Conservation (phyloP, 2,888 invertebrate species). For the Drosophila fulvimacula region DNA sequence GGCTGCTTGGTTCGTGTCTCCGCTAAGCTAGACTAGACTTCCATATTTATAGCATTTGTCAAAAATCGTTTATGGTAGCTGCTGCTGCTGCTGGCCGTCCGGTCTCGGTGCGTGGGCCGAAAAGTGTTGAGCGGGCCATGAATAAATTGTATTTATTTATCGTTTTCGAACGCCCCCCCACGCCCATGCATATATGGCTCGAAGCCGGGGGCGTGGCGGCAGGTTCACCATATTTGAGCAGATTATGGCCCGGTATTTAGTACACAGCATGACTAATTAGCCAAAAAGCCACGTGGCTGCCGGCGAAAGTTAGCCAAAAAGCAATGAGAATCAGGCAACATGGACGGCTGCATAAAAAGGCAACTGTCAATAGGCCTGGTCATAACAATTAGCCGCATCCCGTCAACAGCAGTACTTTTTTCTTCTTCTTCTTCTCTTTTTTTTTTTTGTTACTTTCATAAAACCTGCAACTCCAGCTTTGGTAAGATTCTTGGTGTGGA, state of each 20-base stretch:
- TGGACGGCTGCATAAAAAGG: conserved; percentile 38
- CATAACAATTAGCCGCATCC: conserved; percentile 69
- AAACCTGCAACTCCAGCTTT: conserved; percentile 29
- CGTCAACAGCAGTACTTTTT: conserved; percentile 60
- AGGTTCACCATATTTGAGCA: conserved; percentile 57
- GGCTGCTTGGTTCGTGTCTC: conserved; percentile 54
- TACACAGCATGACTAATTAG: conserved; percentile 70
- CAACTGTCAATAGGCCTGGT: conserved; percentile 66
- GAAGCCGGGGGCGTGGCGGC: conserved; percentile 2
- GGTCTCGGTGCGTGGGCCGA: conserved; percentile 63
- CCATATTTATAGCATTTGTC: conserved; percentile 68
- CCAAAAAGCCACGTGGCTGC: conserved; percentile 52
- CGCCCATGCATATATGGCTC: conserved; percentile 15
- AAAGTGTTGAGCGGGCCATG: conserved; percentile 71
- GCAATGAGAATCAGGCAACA: neutral
- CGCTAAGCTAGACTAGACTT: conserved; percentile 20
- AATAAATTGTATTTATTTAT: conserved; percentile 77
- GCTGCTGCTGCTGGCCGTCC: conserved; percentile 5
- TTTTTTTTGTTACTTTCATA: conserved; percentile 5
- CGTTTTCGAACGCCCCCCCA: conserved; percentile 60
- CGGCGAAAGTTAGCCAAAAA: conserved; percentile 43
- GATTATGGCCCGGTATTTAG: conserved; percentile 71
- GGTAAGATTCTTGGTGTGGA: conserved; percentile 2
- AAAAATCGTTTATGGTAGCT: conserved; percentile 59
- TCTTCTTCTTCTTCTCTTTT: conserved; percentile 26